A percentile compares a stretch with the other conserved stretches of the same genome.
phyloP scores from a whole-genome alignment of 2,113 vertebrate species.

The Ellobius talpinus region DNA sequence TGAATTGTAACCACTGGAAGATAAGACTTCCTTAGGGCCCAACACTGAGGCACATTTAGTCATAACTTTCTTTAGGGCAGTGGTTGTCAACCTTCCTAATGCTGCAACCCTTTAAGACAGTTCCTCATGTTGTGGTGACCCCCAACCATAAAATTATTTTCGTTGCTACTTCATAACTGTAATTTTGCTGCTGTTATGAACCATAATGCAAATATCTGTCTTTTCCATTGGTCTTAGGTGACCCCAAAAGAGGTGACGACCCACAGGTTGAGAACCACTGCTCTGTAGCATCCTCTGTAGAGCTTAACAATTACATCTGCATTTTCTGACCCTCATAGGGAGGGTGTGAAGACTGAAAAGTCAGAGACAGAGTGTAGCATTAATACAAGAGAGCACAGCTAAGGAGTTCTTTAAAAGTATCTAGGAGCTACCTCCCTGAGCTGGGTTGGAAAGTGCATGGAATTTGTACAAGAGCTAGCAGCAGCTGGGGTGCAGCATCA shows the following conservation, averaged over 20 bases:
- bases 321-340: not conserved
- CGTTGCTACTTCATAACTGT: not conserved
- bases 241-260: too few species aligned
- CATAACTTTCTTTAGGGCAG: not conserved
- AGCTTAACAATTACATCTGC: not conserved
- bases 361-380: not conserved
- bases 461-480: not conserved
- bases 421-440: not conserved
- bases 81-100: not conserved
- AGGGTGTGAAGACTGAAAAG: conserved; percentile 28
- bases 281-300: not conserved
- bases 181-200: not conserved
- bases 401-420: not conserved
- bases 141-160: not conserved
- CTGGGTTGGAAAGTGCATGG: not conserved
- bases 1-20: conserved; percentile 15
- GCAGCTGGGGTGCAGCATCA: not conserved
- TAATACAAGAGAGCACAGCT: not conserved
- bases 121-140: not conserved
- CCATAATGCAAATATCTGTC: too few species aligned
- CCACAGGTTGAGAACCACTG: not conserved
- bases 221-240: not conserved
- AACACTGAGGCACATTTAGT: conserved; percentile 12
- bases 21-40: not conserved
- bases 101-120: not conserved